Conservation (phyloP, 2,113 vertebrate species). For the Corythornis cristatus region DNA sequence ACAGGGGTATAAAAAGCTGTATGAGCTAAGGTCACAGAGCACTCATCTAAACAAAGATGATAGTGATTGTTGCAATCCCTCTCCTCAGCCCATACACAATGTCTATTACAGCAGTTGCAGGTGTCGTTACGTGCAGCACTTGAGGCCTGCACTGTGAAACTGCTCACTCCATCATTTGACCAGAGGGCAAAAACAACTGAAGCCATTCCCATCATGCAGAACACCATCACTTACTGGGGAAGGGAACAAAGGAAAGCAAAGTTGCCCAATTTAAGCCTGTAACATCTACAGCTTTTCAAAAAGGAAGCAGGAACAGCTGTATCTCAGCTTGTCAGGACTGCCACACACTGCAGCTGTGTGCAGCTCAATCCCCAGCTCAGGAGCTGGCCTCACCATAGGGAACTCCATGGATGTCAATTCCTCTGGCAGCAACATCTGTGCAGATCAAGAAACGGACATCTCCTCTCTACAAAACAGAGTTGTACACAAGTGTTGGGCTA, state of each 20-base stretch:
- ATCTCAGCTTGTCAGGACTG: neutral
- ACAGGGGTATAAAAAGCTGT: too few relatives aligned
- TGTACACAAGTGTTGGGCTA: neutral
- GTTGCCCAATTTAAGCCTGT: neutral
- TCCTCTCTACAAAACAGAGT: conserved; percentile 78
- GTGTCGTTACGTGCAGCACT: neutral
- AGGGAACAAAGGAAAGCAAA: neutral
- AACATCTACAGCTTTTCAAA: neutral
- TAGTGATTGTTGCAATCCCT: neutral
- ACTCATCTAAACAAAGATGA: neutral
- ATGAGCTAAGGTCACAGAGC: neutral
- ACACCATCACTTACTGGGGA: neutral
- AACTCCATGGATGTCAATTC: conserved; percentile 94
- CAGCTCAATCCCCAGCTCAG: neutral
- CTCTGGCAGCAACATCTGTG: conserved; percentile 96
- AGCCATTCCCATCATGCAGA: neutral
- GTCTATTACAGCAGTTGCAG: neutral
- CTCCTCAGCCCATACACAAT: neutral
- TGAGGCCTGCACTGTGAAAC: neutral
- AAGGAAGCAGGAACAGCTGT: neutral
- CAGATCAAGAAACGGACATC: conserved; percentile 94
- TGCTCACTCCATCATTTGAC: neutral
- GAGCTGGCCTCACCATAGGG: conserved; percentile 85
- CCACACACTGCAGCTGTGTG: neutral
- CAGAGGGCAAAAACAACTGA: neutral